Base-by-base conservation (phyloP, 1,140 invertebrate genomes). In the Agrilus planipennis region DNA sequence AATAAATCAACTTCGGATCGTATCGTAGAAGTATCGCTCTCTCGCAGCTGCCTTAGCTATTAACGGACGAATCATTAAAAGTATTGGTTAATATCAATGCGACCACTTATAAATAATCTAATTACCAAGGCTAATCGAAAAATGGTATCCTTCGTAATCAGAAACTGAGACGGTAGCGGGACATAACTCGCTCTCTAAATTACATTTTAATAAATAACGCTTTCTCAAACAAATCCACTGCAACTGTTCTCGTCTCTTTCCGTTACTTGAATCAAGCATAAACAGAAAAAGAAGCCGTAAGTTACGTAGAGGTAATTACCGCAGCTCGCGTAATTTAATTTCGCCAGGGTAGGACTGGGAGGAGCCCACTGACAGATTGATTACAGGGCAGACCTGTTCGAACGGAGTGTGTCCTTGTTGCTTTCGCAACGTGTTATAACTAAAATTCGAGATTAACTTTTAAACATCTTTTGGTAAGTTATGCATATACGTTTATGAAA, bases 291-390 rank as follows among this genome's bases (percentile, higher is more conserved):
- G 41, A 4, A 36, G 46, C 18, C 43, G 4, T 34, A 27, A 15
- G n/a, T 50, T 51, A 50, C 49, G 53, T 50, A 47, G 30, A 36
- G 35, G 39, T 41, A 46, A 51, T 54, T 53, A 44, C 28, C 46
- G 45, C n/a, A 44, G 43, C 52, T 47, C 48, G 47, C 53, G 53
- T 57, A 55, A 58, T 58, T 58, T 58, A 58, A 58, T 58, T 58
- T 58, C 50, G 46, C 52, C 56, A 55, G 56, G 54, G 56, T 56
- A 48, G 56, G 51, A 47, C 51, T 55, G 54, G 56, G 56, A 45
- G 56, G 54, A 44, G 54, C 44, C 42, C 49, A 57, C 39, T 57
- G 56, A 58, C 56, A 58, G 51, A 36, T 46, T 58, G 54, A 58
- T 58, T 58, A 55, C 44, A 54, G 56, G 51, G 44, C 46, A 44